phyloP scores from a whole-genome alignment of 2,797 vertebrate species.

The Taenioides sp. region DNA sequence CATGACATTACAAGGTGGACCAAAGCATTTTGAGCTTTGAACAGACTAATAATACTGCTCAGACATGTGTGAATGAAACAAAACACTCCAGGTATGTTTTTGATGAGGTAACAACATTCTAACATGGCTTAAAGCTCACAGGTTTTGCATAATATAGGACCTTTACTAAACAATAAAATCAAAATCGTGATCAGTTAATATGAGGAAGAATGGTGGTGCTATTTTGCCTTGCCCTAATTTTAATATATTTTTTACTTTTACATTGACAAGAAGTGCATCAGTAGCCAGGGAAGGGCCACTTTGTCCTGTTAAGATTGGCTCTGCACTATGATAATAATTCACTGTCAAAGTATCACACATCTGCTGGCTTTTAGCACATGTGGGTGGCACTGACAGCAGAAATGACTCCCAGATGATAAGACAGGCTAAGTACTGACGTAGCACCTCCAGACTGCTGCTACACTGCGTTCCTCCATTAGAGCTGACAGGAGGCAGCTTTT shows the following conservation, averaged over 20 bases:
- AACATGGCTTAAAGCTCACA: too few relatives aligned
- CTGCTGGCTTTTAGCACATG: not conserved
- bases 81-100: too few relatives aligned
- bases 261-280: not conserved
- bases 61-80: too few relatives aligned
- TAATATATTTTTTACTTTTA: not conserved
- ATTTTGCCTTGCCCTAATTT: too few relatives aligned
- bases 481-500: slow-evolving; percentile 58
- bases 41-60: too few relatives aligned
- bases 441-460: slow-evolving; percentile 37
- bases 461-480: slow-evolving; percentile 28
- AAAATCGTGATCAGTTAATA: too few relatives aligned
- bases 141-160: too few relatives aligned
- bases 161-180: too few relatives aligned
- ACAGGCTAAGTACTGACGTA: slow-evolving; percentile 14
- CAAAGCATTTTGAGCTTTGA: too few relatives aligned
- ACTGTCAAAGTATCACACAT: not conserved
- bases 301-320: not conserved
- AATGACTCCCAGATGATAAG: slow-evolving; percentile 14
- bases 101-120: too few relatives aligned
- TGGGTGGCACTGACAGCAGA: slow-evolving; percentile 16
- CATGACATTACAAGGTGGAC: too few relatives aligned
- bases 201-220: too few relatives aligned
- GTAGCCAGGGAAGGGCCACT: not conserved
- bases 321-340: not conserved